Evolutionary conservation across 2,888 invertebrate species (phyloP), one percentile per base, ranked within the genome.

Genomic region (Ochlodes sylvanus): DNA sequence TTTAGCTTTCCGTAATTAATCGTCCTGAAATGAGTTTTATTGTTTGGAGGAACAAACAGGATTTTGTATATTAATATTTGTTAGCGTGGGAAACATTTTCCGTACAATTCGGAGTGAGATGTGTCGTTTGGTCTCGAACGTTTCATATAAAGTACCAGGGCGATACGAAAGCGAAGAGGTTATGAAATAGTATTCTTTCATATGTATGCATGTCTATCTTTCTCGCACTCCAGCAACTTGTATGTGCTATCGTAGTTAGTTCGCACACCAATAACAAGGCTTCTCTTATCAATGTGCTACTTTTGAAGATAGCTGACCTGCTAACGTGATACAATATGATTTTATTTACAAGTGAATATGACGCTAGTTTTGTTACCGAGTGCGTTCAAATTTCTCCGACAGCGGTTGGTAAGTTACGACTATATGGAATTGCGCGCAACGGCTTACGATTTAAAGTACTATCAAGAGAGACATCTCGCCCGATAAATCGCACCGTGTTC

Each of bases 401-500:
- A 41, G 54, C 21, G 17, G 9, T 32, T 42, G 21, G 14, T 17
- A n/a, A 41, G 63, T 68, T 68, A 21, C 19, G 50, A 52, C 62
- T 38, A 27, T 50, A 57, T 68, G 63, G 62, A 63, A 68, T 63
- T 50, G 68, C 47, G 47, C 56, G 17, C 17, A 52, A 68, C 69
- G 72, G 71, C 71, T 72, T 70, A 76, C 83, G 81, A 86, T 86
- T 85, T 87, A 85, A 82, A 79, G 80, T 83, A 72, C 74, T 75
- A 90, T 88, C 90, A 78, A 85, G 84, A 82, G 77, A 86, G 83
- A 87, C 87, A 88, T 92, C 90, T 89, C 76, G 81, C 76, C 76
- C 89, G 89, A 92, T 90, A 91, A 91, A 90, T 89, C 85, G 86
- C 83, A 80, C 77, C 86, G 82, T 79, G 85, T 81, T 82, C 80